Conservation (phyloP, 2,888 invertebrate species). For the Steromphala cineraria region DNA sequence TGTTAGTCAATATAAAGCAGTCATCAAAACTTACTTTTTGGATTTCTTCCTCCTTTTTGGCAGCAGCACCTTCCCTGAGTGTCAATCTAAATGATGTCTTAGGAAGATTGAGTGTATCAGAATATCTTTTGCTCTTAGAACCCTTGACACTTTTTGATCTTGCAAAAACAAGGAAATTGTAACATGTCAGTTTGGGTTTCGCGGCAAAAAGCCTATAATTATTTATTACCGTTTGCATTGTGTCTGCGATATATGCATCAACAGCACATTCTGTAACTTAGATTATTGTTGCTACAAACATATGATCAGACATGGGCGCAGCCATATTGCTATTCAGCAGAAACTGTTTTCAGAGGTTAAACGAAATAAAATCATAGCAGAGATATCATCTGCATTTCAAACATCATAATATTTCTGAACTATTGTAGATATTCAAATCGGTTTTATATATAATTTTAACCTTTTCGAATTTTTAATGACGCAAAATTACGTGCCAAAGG, state of each 20-base stretch:
- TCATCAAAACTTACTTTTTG: constrained; percentile 57
- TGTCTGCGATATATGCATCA: no score
- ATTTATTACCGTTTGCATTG: no score
- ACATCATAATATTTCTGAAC: no score
- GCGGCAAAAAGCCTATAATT: background rate
- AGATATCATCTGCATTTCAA: no score
- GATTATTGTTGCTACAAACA: background rate
- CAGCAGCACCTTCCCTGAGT: constrained; percentile 62
- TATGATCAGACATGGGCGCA: constrained; percentile 37
- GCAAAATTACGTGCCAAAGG: background rate
- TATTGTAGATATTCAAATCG: no score
- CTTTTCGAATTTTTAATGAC: background rate
- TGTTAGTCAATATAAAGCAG: background rate
- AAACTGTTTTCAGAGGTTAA: background rate
- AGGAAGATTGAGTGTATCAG: constrained; percentile 70
- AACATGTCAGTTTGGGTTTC: constrained; percentile 8
- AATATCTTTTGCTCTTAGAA: constrained; percentile 56
- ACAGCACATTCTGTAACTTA: no score
- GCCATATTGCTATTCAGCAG: constrained; percentile 44
- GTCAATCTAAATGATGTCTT: constrained; percentile 69
- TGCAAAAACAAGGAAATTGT: background rate
- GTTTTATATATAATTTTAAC: no score
- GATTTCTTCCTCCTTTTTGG: constrained; percentile 62
- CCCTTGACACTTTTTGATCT: background rate
- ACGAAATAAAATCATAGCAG: no score